Base-by-base conservation (phyloP, 2,888 invertebrate species). In the Melanchra persicariae region DNA sequence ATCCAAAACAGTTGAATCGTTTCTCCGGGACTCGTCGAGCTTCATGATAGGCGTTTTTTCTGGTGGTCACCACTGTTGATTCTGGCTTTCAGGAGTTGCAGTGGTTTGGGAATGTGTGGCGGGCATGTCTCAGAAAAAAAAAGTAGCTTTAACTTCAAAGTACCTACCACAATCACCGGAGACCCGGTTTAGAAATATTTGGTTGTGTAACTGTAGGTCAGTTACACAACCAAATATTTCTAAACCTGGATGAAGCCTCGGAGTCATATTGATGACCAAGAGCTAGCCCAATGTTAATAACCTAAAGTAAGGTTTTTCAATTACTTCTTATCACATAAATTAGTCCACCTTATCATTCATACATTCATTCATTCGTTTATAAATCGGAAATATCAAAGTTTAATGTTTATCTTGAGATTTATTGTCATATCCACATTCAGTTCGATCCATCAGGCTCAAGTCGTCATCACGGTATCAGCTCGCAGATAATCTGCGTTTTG, bases 381-480 rank as follows among this genome's bases (percentile, higher is more conserved):
- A 58, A 58, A 22, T 62, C 43, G 57, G 57, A 45, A 58, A 58
- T 51, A 15, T 62, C 64, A 30, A 57, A 69, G 26, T 22, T 47
- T 22, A 70, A 40, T 47, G 22, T 57, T 58, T 54, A 75, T 70
- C 60, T 60, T 37, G 24, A 63, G n/a, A 60, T 60, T 55, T 43
- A 45, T 49, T 54, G 26, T 47, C 37, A 19, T 24, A 68, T 68
- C 61, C 30, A 49, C 59, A 60, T 75, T 45, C 40, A 2, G 9
- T 30, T 22, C 45, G 30, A 77, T 61, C 45, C 40, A 77, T 64
- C 71, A 64, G 5, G 24, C 51, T 61, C 47, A 60, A 55, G 40
- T 43, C 61, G 45, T 59, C 61, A 52, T 52, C 52, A 62, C 24
- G 52, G 51, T 75, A 47, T 24, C 45, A n/a, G 47, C 9, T 15